Evolutionary conservation across 2,113 vertebrate species (phyloP).

Genomic region (Actinemys pallida): DNA sequence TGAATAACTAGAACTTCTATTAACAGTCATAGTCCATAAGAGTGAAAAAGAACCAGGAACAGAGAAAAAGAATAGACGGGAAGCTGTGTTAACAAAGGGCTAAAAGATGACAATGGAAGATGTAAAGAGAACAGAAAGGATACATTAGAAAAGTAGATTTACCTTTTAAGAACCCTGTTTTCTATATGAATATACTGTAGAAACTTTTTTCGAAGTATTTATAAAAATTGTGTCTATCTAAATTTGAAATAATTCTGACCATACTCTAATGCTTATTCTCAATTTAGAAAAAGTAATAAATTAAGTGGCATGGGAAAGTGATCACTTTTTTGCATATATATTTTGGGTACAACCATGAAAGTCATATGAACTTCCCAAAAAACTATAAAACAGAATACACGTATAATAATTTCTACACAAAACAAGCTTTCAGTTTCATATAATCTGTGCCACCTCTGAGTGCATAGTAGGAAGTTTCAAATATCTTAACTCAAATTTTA

Average conservation of each 20-base stretch:
- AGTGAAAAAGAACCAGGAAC: not conserved
- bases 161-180: not conserved
- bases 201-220: not conserved
- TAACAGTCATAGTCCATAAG: not conserved
- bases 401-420: not conserved
- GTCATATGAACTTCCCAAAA: not conserved
- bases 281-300: not conserved
- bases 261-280: not conserved
- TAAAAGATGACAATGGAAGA: not conserved
- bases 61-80: not conserved
- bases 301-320: not conserved
- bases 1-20: not conserved
- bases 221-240: not conserved
- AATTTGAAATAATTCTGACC: not conserved
- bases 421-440: not conserved
- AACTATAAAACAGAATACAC: not conserved
- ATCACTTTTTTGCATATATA: fast-evolving
- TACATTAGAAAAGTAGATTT: not conserved
- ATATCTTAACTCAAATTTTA: not conserved
- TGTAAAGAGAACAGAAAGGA: not conserved
- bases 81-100: not conserved
- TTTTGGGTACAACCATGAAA: not conserved
- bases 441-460: fast-evolving
- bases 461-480: not conserved
- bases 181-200: not conserved